Base-by-base conservation (phyloP, 2,888 invertebrate species). In the Eumacrocentrus americanus region DNA sequence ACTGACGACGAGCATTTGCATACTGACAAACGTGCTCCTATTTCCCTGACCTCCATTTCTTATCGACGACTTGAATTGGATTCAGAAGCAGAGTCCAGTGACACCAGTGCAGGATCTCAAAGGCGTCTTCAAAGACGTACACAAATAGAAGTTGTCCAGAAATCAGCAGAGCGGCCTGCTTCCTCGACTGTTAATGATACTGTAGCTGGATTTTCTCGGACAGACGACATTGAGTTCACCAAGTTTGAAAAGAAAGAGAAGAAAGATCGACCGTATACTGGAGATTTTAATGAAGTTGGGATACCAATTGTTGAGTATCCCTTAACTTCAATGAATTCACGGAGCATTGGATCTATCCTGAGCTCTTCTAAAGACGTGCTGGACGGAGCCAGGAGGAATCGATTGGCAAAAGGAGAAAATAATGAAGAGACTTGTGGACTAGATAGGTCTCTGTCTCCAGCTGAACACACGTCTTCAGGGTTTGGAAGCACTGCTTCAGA, bases 231-330 rank as follows among this genome's bases (percentile, higher is more conserved):
- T 34, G 73, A 72, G 38, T 72, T 66, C 12, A 60, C 69, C 6
- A 71, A 60, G 18, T 65, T 63, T 51, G 62, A 34, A 7, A 53
- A 46, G 16, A 34, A 37, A 4, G 29, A 51, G 23, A 58, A 52
- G 61, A 11, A 42, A 38, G 4, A 40, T 6, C 1, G 29, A 37
- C 40, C 54, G 11, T 61, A 48, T 18, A 70, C 47, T 37, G 80
- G 80, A 0, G 74, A 81, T 60, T 81, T 81, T 46, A 81, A 81
- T 47, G 78, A 80, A 70, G 64, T 81, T 47, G 80, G 80, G 2
- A 78, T 81, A 60, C 80, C 80, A 1, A 64, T 76, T 14, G 53
- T 72, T 2, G 64, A 72, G 9, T 52, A 56, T 50, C 55, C 62
- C 14, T 59, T 50, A 18, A 34, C 50, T 1, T 44, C 48, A 34